Conservation (phyloP, 2,113 vertebrate species). For the Cariama cristata region DNA sequence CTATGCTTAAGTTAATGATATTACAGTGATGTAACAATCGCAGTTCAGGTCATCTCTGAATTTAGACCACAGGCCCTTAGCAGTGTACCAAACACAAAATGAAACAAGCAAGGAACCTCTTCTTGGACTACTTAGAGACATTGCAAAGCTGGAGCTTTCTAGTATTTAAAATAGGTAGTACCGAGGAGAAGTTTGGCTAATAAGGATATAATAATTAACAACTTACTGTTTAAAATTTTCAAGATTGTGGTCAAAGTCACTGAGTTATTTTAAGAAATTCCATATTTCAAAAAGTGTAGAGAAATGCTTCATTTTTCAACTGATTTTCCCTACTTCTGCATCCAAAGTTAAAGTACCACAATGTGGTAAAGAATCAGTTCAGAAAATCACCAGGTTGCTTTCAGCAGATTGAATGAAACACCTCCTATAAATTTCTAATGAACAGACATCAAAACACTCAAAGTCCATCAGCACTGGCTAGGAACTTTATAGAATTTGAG, state of each 20-base stretch:
- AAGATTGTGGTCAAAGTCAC: background rate
- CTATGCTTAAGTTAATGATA: background rate
- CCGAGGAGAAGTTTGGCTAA: background rate
- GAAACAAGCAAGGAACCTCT: background rate
- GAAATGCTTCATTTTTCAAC: background rate
- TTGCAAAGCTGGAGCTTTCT: background rate
- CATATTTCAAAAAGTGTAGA: background rate
- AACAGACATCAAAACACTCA: background rate
- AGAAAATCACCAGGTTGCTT: background rate
- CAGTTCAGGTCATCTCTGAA: background rate
- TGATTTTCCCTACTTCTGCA: background rate
- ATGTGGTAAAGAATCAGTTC: background rate
- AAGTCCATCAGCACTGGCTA: background rate
- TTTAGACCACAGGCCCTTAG: background rate
- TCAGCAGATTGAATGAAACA: background rate
- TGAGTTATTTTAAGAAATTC: background rate
- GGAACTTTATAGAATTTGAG: background rate
- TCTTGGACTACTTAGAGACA: background rate
- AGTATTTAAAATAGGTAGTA: background rate
- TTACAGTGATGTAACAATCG: fast-evolving
- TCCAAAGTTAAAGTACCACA: background rate
- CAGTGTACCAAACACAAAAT: fast-evolving
- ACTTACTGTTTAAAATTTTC: background rate
- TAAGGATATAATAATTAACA: background rate
- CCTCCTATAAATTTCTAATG: background rate